Evolutionary conservation across 2,797 vertebrate genomes (phyloP), one percentile per base, ranked within the genome.

Genomic region (Sebastes elongatus): DNA sequence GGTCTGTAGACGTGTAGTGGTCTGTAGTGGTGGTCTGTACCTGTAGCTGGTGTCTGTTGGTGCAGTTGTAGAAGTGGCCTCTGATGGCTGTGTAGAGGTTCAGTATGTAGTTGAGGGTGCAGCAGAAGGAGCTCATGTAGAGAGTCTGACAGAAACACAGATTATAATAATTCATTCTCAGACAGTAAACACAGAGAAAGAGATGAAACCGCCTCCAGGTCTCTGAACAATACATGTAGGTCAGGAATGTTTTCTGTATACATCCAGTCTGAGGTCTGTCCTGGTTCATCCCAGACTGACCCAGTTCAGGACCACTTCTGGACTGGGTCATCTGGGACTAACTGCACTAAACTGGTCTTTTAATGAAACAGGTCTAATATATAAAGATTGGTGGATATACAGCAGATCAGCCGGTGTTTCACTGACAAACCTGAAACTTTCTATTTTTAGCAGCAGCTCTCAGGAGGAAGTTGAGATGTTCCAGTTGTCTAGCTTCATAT

Each of bases 31-130:
- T 49, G 7, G 46, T 49, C 16, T 49, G 18, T 46, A 46, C 97
- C 96, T 95, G 89, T 0, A 82, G 81, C 1, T 94, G 84, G 60
- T 88, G 89, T 59, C 93, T 95, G 38, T 88, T 90, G 4, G 92
- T 82, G 77, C 92, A 93, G 89, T 95, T 95, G 71, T 84, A 72
- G 83, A 96, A 93, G 84, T 95, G 96, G 83, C 92, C 84, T 76
- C 93, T 96, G 66, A 97, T 87, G 11, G 94, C 94, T 10, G 30
- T 86, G 91, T 96, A 97, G 1, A 97, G 95, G 66, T 96, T 96
- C 96, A 97, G 97, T 64, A 96, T 93, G 55, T 97, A 98, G 96
- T 96, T 97, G 83, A 97, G 83, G 0, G 97, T 98, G 92, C 96
- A 98, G 63, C 97, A 92, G 90, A 98, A 98, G 62, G 97, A 97